Base-by-base conservation (phyloP, 2,113 vertebrate genomes). In the Crocuta crocuta region DNA sequence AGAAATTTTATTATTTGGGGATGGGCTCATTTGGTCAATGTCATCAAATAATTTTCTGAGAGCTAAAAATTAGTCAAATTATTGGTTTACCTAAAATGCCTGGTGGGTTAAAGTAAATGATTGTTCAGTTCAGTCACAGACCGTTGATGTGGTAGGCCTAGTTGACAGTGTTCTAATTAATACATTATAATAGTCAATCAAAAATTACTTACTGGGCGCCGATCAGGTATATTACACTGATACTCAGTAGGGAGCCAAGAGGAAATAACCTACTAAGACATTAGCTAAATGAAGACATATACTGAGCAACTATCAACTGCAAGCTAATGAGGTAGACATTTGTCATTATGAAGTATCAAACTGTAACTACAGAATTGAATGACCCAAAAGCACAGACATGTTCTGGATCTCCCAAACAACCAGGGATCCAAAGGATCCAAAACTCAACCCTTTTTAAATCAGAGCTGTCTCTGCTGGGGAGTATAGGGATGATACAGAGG, bases 211-310 rank as follows among this genome's bases (percentile, higher is more conserved):
- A 97, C 87, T 88, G 87, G 85, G 84, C 35, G 92, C 80, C 0
- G 50, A 94, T 94, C 95, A 90, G 94, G 97, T 96, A 97, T 66
- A 92, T 96, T 97, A 94, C 88, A 76, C 87, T 78, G 81, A 85
- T 63, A 90, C 81, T 89, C 96, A 89, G 91, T 58, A 73, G 97
- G 92, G 61, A 97, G n/a, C 81, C 91, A 50, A 21, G 43, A 98
- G 81, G 88, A 94, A 97, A 96, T 94, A 95, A 92, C 39, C 93
- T 90, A 76, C 80, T 71, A 94, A 95, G 81, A 81, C 81, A 97
- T 96, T 96, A 97, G 78, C 95, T 96, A 97, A 97, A 97, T 97
- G 96, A 95, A 94, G 87, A 93, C 53, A 33, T 94, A 84, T 86
- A 95, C 95, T 87, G 86, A 91, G 86, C 81, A 97, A 86, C 81